Base-by-base conservation (phyloP, 2,113 vertebrate genomes). In the Hirundichthys speculiger region DNA sequence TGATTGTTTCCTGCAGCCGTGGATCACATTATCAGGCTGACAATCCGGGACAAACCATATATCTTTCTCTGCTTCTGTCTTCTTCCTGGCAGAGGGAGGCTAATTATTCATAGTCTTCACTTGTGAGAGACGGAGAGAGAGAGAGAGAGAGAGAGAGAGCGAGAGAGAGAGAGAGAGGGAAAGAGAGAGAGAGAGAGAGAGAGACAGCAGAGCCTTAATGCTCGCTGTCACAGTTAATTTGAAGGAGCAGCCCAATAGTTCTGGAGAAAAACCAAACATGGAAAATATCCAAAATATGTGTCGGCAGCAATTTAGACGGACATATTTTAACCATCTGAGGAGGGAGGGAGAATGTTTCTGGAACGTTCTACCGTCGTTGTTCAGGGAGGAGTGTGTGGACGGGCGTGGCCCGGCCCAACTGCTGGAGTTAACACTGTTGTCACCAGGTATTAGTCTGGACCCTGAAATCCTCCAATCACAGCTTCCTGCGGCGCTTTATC, bases 371-470 rank as follows among this genome's bases (percentile, higher is more conserved):
- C n/a, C n/a, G n/a, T n/a, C n/a, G n/a, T n/a, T n/a, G n/a, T n/a
- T n/a, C n/a, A n/a, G n/a, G n/a, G n/a, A n/a, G n/a, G n/a, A n/a
- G n/a, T n/a, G n/a, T n/a, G n/a, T n/a, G 49, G 53, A 73, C 38
- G 38, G 64, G 55, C 79, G 88, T n/a, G n/a, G n/a, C n/a, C n/a
- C 83, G 79, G 75, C 67, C 50, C 85, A 88, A 91, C 89, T 91
- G 90, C 90, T 86, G 85, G 80, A 69, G 64, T 90, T 90, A 81
- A 87, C 85, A 87, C 88, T 87, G 85, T 90, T 81, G 79, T 71
- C 30, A 63, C 75, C 85, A 88, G 82, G 82, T 89, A 86, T 89
- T 88, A 90, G 74, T 79, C 59, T 41, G 57, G 57, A 48, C 2
- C 85, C 89, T 90, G 78, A 54, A 91, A 88, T 78, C 78, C 88